These are phyloP conservation scores for Centroberyx gerrardi DNA, from an alignment of 2,797 vertebrate genomes.

Conservation along the genomic window DNA sequence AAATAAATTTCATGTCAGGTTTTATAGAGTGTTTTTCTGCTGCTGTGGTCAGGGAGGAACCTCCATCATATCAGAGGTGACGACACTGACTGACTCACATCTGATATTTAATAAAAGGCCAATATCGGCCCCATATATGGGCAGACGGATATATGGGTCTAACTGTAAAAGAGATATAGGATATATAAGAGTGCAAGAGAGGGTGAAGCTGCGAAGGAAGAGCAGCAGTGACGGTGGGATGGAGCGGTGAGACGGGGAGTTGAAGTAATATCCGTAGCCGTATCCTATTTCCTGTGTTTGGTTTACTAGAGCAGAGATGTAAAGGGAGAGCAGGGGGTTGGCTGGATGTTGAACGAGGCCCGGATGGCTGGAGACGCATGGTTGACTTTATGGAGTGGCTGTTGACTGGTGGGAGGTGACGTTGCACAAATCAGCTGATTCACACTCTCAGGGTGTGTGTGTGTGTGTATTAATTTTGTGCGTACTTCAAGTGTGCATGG, in stretches of 20 bases:
- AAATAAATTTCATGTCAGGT: too few species aligned
- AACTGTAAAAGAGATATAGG: too few species aligned
- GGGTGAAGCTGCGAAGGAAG: not conserved
- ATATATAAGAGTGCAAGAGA: not conserved
- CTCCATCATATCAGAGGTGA: too few species aligned
- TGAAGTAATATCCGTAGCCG: constrained; percentile 67
- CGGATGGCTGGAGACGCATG: constrained; percentile 40
- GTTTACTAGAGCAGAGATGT: constrained; percentile 52
- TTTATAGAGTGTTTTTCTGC: too few species aligned
- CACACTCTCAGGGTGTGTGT: constrained; percentile 12
- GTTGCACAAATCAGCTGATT: constrained; percentile 60
- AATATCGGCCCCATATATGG: too few species aligned
- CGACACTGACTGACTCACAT: too few species aligned
- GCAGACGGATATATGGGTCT: too few species aligned
- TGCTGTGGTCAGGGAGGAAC: too few species aligned
- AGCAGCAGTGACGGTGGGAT: not conserved
- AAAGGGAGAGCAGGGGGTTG: constrained; percentile 33
- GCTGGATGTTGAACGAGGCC: constrained; percentile 48
- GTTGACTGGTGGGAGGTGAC: constrained; percentile 46
- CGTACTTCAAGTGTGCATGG: not conserved
- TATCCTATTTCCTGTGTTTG: constrained; percentile 72
- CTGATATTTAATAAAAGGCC: too few species aligned
- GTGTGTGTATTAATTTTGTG: not conserved
- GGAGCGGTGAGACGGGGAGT: constrained; percentile 7
- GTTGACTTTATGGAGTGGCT: constrained; percentile 63